Conservation (phyloP, 2,113 vertebrate genomes). For the Pygoscelis adeliae region DNA sequence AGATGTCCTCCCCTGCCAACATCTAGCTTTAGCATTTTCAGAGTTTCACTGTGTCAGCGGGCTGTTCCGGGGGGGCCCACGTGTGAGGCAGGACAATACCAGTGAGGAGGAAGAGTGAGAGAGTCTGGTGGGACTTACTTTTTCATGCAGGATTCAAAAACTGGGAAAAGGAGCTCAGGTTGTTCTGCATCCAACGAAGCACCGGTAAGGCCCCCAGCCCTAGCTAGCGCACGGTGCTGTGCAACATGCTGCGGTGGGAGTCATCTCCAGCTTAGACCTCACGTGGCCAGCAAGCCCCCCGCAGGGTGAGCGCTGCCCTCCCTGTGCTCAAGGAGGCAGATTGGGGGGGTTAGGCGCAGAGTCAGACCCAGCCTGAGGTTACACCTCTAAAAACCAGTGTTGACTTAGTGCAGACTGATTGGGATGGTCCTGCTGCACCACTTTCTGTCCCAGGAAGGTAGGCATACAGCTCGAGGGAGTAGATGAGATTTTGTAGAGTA, state of each 20-base stretch:
- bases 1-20: not conserved
- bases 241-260: accelerated
- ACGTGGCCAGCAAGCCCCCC: accelerated
- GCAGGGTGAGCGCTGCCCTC: accelerated
- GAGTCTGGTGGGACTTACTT: not conserved
- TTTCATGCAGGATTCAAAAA: not conserved
- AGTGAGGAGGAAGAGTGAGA: not conserved
- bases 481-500: not conserved
- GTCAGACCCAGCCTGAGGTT: not conserved
- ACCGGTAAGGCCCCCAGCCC: not conserved
- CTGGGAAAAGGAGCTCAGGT: not conserved
- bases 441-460: not conserved
- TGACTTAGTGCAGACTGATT: not conserved
- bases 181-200: not conserved
- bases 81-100: not conserved
- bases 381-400: accelerated
- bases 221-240: not conserved
- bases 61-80: not conserved
- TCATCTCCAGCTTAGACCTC: not conserved
- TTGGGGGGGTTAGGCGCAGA: not conserved
- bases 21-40: accelerated
- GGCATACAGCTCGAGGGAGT: not conserved
- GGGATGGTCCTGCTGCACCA: not conserved
- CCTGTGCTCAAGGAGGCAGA: not conserved
- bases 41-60: not conserved